phyloP scores from a whole-genome alignment of 2,888 invertebrate species.

The Euproctis similis region DNA sequence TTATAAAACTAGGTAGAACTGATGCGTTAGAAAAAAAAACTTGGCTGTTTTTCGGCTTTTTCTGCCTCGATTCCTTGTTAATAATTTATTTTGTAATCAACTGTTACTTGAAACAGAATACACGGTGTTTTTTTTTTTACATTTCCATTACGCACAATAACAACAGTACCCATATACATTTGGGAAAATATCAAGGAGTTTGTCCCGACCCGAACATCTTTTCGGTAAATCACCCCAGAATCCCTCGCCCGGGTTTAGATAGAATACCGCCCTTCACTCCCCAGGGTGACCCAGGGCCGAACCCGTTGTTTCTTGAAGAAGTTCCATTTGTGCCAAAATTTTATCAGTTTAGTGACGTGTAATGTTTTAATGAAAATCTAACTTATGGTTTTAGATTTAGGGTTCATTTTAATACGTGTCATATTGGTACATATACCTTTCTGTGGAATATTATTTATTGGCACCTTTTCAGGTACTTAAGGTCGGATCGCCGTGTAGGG shows the following conservation, averaged over 20 bases:
- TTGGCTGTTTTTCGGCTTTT: too few species aligned
- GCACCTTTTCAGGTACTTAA: slow-evolving; percentile 71
- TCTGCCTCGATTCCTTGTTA: too few species aligned
- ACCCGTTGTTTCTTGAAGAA: slow-evolving; percentile 66
- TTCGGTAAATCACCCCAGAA: slow-evolving; percentile 61
- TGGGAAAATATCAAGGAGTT: slow-evolving; percentile 25
- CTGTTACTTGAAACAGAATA: too few species aligned
- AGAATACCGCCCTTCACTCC: slow-evolving; percentile 53
- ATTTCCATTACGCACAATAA: slow-evolving; percentile 9
- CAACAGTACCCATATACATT: slow-evolving; percentile 22
- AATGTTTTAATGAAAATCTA: slow-evolving; percentile 10
- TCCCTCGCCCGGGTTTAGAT: slow-evolving; percentile 63
- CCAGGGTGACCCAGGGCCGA: slow-evolving; percentile 63
- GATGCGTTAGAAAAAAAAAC: too few species aligned
- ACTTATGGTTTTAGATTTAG: slow-evolving; percentile 17
- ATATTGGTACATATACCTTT: slow-evolving; percentile 26
- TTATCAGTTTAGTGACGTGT: slow-evolving; percentile 23
- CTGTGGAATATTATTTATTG: slow-evolving; percentile 43
- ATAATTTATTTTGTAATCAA: neutral
- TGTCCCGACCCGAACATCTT: slow-evolving; percentile 50
- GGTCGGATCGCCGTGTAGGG: slow-evolving; percentile 53
- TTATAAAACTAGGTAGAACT: too few species aligned
- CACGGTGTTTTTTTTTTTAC: too few species aligned
- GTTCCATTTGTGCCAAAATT: slow-evolving; percentile 32
- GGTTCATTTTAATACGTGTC: slow-evolving; percentile 14